Percentiles rank a stretch among this genome's conserved stretches.
Evolutionary conservation across 2,797 vertebrate genomes (phyloP).

Genomic region (Mus minutoides): DNA sequence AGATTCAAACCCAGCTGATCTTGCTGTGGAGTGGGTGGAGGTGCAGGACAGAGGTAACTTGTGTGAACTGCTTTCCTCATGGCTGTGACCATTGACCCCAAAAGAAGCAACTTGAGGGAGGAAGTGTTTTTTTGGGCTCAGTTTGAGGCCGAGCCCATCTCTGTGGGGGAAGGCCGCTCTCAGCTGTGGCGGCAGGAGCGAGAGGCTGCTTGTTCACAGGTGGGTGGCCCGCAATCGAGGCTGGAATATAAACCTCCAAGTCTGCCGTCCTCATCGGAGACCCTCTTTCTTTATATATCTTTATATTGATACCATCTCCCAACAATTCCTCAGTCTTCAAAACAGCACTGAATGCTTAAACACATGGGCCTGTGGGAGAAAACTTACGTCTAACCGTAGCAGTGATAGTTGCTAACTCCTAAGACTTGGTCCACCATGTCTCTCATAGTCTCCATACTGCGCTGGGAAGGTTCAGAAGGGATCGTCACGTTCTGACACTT

Average conservation of each 20-base stretch:
- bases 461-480: neutral
- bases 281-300: neutral
- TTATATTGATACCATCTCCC: neutral
- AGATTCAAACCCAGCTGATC: neutral
- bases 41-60: fast-evolving
- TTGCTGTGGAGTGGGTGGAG: neutral
- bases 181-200: neutral
- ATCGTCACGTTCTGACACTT: neutral
- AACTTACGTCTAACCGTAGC: neutral
- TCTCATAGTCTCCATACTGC: fast-evolving
- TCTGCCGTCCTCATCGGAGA: neutral
- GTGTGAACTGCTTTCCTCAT: neutral
- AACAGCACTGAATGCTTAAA: neutral
- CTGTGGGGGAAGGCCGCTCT: neutral
- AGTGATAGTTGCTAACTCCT: no score
- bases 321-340: neutral
- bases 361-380: neutral
- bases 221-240: neutral
- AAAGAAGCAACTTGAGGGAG: neutral
- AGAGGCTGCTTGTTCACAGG: neutral
- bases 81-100: neutral
- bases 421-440: no score
- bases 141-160: neutral
- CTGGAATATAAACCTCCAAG: neutral
- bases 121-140: neutral